A percentile compares a stretch with the other conserved stretches of the same genome.
These are phyloP conservation scores for Melospiza georgiana DNA, from an alignment of 2,113 vertebrate species.

Conservation along the genomic window DNA sequence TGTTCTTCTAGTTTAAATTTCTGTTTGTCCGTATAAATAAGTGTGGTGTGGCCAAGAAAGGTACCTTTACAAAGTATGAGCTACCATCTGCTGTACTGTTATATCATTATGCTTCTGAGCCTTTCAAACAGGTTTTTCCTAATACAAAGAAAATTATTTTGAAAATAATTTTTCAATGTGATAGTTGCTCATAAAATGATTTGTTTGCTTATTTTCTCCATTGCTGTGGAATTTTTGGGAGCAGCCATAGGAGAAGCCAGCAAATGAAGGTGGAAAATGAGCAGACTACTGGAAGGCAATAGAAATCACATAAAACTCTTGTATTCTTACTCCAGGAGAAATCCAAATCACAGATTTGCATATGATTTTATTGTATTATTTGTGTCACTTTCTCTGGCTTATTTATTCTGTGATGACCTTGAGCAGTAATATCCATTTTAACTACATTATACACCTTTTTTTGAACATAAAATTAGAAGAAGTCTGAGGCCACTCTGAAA, in stretches of 20 bases:
- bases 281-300: background rate
- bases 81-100: background rate
- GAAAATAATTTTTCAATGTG: background rate
- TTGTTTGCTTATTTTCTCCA: background rate
- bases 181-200: background rate
- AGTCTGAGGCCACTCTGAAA: background rate
- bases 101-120: background rate
- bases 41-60: background rate
- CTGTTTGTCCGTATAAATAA: background rate
- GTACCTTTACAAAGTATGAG: background rate
- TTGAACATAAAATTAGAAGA: background rate
- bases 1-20: background rate
- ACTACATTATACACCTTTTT: background rate
- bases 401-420: background rate
- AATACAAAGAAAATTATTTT: background rate
- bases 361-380: background rate
- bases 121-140: background rate
- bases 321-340: background rate
- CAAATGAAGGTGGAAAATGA: background rate
- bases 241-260: background rate
- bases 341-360: background rate
- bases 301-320: background rate
- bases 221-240: background rate
- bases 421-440: background rate
- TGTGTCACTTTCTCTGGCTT: background rate